Base-by-base conservation (phyloP, 2,888 invertebrate species). In the Nomada fabriciana region DNA sequence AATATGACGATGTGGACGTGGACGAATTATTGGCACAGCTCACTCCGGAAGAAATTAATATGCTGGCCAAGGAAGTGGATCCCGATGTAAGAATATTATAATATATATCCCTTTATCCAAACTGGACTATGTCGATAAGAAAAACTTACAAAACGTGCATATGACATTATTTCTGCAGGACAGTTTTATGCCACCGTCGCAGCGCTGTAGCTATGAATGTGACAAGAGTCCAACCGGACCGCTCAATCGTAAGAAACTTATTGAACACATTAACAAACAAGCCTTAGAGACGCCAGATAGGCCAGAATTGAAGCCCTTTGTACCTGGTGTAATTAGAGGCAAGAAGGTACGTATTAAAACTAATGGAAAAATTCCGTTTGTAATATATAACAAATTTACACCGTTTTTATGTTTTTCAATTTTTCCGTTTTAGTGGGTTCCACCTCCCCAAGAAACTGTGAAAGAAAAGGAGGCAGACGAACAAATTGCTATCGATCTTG, bases 31-130 rank as follows among this genome's bases (percentile, higher is more conserved):
- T 99, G 91, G 96, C 98, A 76, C 98, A 99, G 94, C 96, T 99
- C 86, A 97, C 98, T 80, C 96, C 98, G 69, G 99, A 99, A 94
- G 99, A 99, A 95, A 97, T 99, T 89, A 98, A 98, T 92, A 98
- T 99, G 94, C 95, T 99, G 92, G 98, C 99, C 91, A 98, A 98
- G 95, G 99, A 99, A 96, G 99, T 99, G 90, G 99, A 99, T 95
- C 99, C 99, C 87, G 99, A 99, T 95, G 99, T 99, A 95, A 98
- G 98, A 18, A 47, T 43, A 36, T 67, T 18, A 15, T 29, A 43
- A 50, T 29, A 29, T 13, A 7, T 43, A 7, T 29, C 15, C n/a
- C 2, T 11, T 42, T 72, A 0, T 2, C 2, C n/a, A 20, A 11
- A 52, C 20, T 15, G 15, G 36, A 36, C 20, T 5, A 11, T 15